Evolutionary conservation across 92 coral and sea anemone genomes (phyloP), one percentile per base, ranked within the genome.

Genomic region (Phenganax stokvisi): DNA sequence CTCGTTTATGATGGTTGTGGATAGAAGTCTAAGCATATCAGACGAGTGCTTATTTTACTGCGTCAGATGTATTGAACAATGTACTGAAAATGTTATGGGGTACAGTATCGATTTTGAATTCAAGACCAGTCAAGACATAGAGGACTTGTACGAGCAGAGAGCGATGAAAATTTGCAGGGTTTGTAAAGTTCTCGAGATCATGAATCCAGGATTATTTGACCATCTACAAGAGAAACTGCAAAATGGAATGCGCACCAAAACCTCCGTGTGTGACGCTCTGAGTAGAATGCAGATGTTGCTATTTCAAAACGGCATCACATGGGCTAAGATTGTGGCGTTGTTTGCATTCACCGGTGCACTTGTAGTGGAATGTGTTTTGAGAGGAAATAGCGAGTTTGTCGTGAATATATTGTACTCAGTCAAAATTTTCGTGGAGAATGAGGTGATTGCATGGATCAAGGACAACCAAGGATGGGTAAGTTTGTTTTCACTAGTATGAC

Each of bases 401-500:
- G 90, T 92, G 79, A 83, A 88, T 54, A 87, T 92, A 31, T 67
- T 93, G 16, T 90, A 83, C 87, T 91, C 91, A 54, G 90, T 93
- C 12, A 85, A 93, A 30, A 67, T 81, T 12, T 93, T 92, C 66
- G 91, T 90, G 44, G 84, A 88, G 65, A 97, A 90, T 73, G 92
- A 93, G 79, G 78, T 93, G 73, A 93, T 92, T 7, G 97, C 88
- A 16, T 93, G 98, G 98, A 93, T 93, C 9, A 83, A 84, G 60
- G 86, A 90, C 47, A 91, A 89, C 71, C 93, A 91, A 6, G 98
- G 98, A n/a, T 93, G 98, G 98, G 97, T 93, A 85, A 80, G 97
- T 9, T 16, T 73, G 47, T 37, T 1, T 37, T 37, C 47, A 37
- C 47, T 37, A 37, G 47, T 37, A 37, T 37, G 47, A 37, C 47